These are phyloP conservation scores for Eupithecia pulchellata DNA, from an alignment of 2,888 invertebrate genomes.

Conservation along the genomic window DNA sequence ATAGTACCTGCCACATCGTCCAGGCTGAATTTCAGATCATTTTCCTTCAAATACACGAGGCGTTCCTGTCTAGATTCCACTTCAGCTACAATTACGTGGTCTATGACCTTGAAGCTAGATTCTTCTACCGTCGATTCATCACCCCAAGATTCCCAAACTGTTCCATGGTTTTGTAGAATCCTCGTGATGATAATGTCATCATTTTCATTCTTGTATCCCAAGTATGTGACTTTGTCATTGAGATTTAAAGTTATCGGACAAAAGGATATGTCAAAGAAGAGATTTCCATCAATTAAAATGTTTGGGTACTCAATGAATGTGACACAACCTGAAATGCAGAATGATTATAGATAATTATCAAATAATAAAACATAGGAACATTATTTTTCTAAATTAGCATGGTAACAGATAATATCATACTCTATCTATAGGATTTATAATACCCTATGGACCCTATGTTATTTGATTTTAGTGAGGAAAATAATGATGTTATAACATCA, in stretches of 20 bases:
- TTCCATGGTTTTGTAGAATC: conserved; percentile 83
- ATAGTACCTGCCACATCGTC: conserved; percentile 87
- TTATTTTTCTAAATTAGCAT: neutral
- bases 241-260: conserved; percentile 67
- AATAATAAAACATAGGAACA: neutral
- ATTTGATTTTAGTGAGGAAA: neutral
- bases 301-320: conserved; percentile 76
- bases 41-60: conserved; percentile 78
- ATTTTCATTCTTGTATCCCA: conserved; percentile 79
- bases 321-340: conserved; percentile 81
- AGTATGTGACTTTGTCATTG: conserved; percentile 85
- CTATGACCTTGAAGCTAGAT: conserved; percentile 60
- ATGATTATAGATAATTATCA: neutral
- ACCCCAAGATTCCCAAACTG: conserved; percentile 75
- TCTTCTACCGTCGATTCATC: conserved; percentile 68
- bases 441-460: neutral
- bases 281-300: conserved; percentile 86
- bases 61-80: conserved; percentile 67
- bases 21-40: conserved; percentile 85
- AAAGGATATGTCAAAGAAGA: conserved; percentile 80
- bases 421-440: too few relatives aligned
- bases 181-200: conserved; percentile 82
- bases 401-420: neutral
- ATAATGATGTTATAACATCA: too few relatives aligned
- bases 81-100: conserved; percentile 72